Evolutionary conservation across 2,113 vertebrate genomes (phyloP), one percentile per base, ranked within the genome.

Genomic region (Anhinga rufa): DNA sequence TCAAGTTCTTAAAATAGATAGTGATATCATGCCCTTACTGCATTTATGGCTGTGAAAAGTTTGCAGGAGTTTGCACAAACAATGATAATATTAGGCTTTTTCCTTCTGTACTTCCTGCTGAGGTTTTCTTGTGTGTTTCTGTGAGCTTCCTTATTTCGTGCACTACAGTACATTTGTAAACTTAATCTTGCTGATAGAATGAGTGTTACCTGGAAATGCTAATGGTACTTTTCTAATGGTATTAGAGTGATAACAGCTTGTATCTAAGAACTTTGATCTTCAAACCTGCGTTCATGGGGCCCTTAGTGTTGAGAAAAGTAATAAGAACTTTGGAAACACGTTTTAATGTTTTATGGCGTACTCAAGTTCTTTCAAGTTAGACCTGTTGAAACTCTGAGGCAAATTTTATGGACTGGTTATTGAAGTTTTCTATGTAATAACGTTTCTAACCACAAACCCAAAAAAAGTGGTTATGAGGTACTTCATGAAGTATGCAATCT

Each of bases 281-380:
- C 31, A 54, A 9, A 36, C 26, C 14, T 17, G 12, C 0, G 1
- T 38, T 22, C 5, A 0, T 10, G 28, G 19, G 51, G 16, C 60
- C 34, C 32, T 57, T 9, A 5, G 70, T 9, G 17, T 4, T 71
- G 19, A 31, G 24, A 19, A 79, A 66, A 32, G 46, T 80, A 87
- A 1, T n/a, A 62, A 57, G 52, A 76, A 31, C 83, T 72, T 57
- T 38, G 69, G 62, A 48, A 69, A 75, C 31, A 44, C 3, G 5
- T 84, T 72, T 62, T 12, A 26, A 1, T 54, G 20, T 44, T 92
- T 92, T 86, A 61, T 74, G 70, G 58, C 6, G 1, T 31, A 2
- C 29, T 40, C 20, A 54, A 34, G 14, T 48, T 42, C 74, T 87
- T 85, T 87, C 31, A 58, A 14, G 70, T 32, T 4, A 0, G 20